Base-by-base conservation (phyloP, 1,140 invertebrate genomes). In the Leptopilina boulardi region DNA sequence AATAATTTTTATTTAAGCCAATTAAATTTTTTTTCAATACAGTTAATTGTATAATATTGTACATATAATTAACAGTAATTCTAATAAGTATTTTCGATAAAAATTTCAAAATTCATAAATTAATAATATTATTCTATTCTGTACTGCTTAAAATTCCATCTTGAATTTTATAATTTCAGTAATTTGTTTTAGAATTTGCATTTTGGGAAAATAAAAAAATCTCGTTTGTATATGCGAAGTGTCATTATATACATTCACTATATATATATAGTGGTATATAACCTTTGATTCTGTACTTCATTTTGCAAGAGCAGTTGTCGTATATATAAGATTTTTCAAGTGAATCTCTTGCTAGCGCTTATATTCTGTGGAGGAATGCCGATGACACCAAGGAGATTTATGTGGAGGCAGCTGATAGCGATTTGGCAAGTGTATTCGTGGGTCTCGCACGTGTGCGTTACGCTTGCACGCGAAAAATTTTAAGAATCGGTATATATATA, bases 321-420 rank as follows among this genome's bases (percentile, higher is more conserved):
- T 66, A 30, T 34, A 66, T 66, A 30, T 34, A 66, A 66, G 59
- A 66, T 66, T 66, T 66, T 66, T 66, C 59, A 66, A 66, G 59
- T 66, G 59, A 66, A 30, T 2, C 59, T 2, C 59, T 66, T 30
- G 23, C 13, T 66, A 66, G 59, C 11, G 59, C 11, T 66, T 66
- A 66, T 66, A 30, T 1, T n/a, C 0, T n/a, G 30, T 11, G 23
- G 70, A 51, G 71, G 59, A 23, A 71, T 83, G 78, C 73, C 77
- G 75, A 77, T 75, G 77, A 81, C 70, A 80, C 76, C 23, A 72
- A 23, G 71, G 66, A 59, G 75, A 82, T 82, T 85, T 82, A 83
- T 77, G 73, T 76, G 77, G 75, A 77, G 79, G 83, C 84, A 85
- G 83, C 77, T 84, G 81, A 84, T 85, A 78, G 79, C 77, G 75